Evolutionary conservation across 1,140 invertebrate species (phyloP), one percentile per base, ranked within the genome.

Genomic region (Neomicropteryx cornuta): DNA sequence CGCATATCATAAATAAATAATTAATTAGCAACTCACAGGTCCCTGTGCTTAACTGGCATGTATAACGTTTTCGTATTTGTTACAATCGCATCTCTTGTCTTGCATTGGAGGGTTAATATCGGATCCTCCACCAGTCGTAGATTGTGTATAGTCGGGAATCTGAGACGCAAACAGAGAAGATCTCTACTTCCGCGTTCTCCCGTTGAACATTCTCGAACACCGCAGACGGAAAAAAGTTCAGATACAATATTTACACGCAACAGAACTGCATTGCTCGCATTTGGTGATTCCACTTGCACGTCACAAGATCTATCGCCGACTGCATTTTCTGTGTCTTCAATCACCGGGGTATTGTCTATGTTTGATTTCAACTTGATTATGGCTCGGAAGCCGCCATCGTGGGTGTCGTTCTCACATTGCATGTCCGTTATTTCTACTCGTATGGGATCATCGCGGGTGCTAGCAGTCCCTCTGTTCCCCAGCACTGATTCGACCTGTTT

Each of bases 61-160:
- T n/a, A n/a, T n/a, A n/a, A n/a, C n/a, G n/a, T n/a, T n/a, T n/a
- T n/a, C n/a, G n/a, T n/a, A n/a, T n/a, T n/a, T n/a, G n/a, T n/a
- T n/a, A n/a, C n/a, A n/a, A n/a, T n/a, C n/a, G n/a, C n/a, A n/a
- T n/a, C n/a, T n/a, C n/a, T n/a, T n/a, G n/a, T n/a, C n/a, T n/a
- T n/a, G 49, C 79, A 81, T 43, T 75, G 69, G 20, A 83, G 56
- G 17, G 71, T 74, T 8, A 81, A 58, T 6, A 72, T 61, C 2
- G 66, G 55, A 48, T 82, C 79, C 31, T 76, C 70, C 1, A 67
- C 68, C n/a, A 79, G 63, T 50, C 66, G 70, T 21, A 82, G 50
- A 2, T 75, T 76, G 5, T 56, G 41, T 20, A 80, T 67, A 3
- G 66, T 56, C 5, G 79, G 76, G 48, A 81, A 76, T 24, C 78